Percentiles rank a stretch among this genome's conserved stretches.
These are phyloP conservation scores for Megatriorchis doriae DNA, from an alignment of 2,113 vertebrate species.

Conservation along the genomic window DNA sequence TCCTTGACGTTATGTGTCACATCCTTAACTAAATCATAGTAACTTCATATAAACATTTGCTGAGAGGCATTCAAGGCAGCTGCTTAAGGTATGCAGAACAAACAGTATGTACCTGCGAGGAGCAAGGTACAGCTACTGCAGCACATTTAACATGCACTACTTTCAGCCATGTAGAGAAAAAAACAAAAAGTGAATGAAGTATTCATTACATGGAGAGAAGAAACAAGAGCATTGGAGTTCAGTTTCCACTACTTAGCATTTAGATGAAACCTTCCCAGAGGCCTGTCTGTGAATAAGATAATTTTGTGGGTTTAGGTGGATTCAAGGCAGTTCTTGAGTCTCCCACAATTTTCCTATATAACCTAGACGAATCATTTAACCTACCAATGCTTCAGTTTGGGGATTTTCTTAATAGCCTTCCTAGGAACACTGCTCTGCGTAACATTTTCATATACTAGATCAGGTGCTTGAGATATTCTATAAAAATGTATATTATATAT, in stretches of 20 bases:
- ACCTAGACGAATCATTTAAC: not conserved
- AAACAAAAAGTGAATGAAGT: not conserved
- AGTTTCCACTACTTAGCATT: not conserved
- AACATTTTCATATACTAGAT: not conserved
- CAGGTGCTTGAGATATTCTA: not conserved
- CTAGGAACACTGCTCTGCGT: not conserved
- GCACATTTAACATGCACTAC: not conserved
- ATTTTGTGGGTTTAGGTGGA: not conserved
- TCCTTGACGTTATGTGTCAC: not conserved
- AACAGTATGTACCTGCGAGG: not conserved
- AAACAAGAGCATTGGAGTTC: not conserved
- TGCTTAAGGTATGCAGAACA: not conserved
- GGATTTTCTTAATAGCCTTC: not conserved
- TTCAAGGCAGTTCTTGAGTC: not conserved
- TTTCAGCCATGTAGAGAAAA: not conserved
- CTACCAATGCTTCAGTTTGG: not conserved
- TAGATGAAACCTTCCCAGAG: not conserved
- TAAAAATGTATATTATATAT: not conserved
- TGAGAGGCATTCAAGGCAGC: not conserved
- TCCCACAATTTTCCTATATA: not conserved
- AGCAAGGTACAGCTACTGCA: not conserved
- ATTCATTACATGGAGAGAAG: not conserved
- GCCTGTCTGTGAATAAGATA: not conserved
- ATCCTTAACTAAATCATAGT: not conserved
- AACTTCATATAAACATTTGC: not conserved